Percentiles rank a stretch among this genome's conserved stretches.
These are phyloP conservation scores for Apus apus DNA, from an alignment of 2,113 vertebrate genomes.

Conservation along the genomic window DNA sequence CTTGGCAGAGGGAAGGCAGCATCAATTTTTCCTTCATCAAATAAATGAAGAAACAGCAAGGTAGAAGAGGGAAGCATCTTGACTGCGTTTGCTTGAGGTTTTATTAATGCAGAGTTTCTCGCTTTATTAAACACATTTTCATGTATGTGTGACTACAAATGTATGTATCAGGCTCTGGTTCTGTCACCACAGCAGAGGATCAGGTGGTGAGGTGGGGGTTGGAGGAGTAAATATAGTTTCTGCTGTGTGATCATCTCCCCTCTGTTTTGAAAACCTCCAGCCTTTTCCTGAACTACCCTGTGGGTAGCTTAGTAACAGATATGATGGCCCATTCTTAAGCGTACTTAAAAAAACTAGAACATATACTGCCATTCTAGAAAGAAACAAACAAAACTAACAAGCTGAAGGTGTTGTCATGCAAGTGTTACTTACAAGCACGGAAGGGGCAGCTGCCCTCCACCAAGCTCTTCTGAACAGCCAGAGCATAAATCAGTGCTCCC, in stretches of 20 bases:
- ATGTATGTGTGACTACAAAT: neutral
- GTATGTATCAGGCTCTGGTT: neutral
- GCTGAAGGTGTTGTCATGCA: conserved; percentile 37
- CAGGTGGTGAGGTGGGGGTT: conserved; percentile 4
- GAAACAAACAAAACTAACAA: conserved; percentile 23
- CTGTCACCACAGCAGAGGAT: neutral
- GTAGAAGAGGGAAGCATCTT: neutral
- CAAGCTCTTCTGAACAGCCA: neutral
- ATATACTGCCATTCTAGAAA: neutral
- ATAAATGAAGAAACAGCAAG: neutral
- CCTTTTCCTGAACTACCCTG: neutral
- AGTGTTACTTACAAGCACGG: neutral
- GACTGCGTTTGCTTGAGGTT: neutral
- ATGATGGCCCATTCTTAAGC: neutral
- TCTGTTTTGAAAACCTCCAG: conserved; percentile 34
- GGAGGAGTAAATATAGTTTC: conserved; percentile 46
- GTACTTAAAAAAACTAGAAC: neutral
- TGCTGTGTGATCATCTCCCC: neutral
- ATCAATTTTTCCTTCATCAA: neutral
- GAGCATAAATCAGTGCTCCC: neutral
- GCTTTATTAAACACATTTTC: neutral
- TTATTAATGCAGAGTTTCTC: neutral
- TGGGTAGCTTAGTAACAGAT: neutral
- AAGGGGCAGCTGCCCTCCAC: conserved; percentile 19
- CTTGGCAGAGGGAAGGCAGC: neutral